A percentile compares a stretch with the other conserved stretches of the same genome.
Evolutionary conservation across 2,113 vertebrate species (phyloP).

Genomic region (Larimichthys crocea): DNA sequence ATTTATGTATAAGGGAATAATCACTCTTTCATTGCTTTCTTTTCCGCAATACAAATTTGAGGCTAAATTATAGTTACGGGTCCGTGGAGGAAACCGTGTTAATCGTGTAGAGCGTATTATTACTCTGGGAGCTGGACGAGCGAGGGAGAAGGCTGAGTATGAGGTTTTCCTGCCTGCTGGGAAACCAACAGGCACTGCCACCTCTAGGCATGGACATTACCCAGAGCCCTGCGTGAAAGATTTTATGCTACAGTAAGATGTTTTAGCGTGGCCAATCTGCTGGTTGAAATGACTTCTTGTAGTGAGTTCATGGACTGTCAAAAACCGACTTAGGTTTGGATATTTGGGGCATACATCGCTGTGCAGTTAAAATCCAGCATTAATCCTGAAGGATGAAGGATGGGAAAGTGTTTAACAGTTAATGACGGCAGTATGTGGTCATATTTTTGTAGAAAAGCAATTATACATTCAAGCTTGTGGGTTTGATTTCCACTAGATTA

Average conservation of each 20-base stretch:
- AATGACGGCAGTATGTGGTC: slow-evolving; percentile 8
- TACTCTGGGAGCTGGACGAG: slow-evolving; percentile 57
- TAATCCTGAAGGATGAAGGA: background rate
- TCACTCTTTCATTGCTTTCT: slow-evolving; percentile 78
- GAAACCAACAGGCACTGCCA: slow-evolving; percentile 58
- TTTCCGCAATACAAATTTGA: slow-evolving; percentile 76
- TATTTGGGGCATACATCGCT: slow-evolving; percentile 12
- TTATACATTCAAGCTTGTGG: background rate
- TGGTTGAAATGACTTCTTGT: slow-evolving; percentile 40
- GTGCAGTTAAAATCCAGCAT: background rate
- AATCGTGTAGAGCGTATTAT: slow-evolving; percentile 73
- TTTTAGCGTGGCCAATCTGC: slow-evolving; percentile 37
- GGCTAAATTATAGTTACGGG: slow-evolving; percentile 72
- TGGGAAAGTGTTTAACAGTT: slow-evolving; percentile 12
- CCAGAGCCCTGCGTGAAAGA: slow-evolving; percentile 57
- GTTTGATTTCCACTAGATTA: slow-evolving; percentile 16
- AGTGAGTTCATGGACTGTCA: slow-evolving; percentile 45
- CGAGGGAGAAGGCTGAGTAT: slow-evolving; percentile 29
- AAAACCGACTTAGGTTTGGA: slow-evolving; percentile 33
- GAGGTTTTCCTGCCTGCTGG: slow-evolving; percentile 65
- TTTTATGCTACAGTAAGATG: slow-evolving; percentile 37
- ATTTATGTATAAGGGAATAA: slow-evolving; percentile 76
- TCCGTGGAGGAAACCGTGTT: slow-evolving; percentile 71
- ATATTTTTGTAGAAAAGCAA: background rate
- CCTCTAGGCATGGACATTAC: slow-evolving; percentile 27